phyloP scores from a whole-genome alignment of 2,113 vertebrate genomes.

The Rhea americana region DNA sequence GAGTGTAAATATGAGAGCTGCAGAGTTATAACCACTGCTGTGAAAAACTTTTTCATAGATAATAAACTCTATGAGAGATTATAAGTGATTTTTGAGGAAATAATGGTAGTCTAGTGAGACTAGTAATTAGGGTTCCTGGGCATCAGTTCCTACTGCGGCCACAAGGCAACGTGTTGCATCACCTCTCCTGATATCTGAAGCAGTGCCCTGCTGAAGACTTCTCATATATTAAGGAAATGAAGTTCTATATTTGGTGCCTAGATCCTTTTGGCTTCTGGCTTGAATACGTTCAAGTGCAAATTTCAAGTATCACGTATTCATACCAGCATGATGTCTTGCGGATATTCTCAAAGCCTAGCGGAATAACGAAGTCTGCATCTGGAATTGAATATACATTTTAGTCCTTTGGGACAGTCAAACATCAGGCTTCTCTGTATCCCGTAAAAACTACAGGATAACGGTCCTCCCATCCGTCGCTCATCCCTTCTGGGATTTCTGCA shows the following conservation, averaged over 20 bases:
- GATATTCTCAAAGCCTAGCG: background rate
- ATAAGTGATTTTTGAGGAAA: background rate
- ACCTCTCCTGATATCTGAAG: no score
- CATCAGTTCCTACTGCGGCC: background rate
- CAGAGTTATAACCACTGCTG: background rate
- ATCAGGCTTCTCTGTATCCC: background rate
- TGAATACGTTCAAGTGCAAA: background rate
- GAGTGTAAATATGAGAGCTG: background rate
- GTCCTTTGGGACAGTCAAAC: background rate
- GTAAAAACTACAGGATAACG: accelerated
- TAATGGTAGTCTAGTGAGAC: background rate
- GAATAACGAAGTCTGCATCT: background rate
- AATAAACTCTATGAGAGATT: background rate
- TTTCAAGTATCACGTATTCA: background rate
- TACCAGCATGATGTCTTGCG: no score
- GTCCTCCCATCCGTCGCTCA: no score
- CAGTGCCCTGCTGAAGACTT: background rate
- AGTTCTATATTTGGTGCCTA: background rate
- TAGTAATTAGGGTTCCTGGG: no score
- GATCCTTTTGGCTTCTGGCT: background rate
- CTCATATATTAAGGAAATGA: background rate
- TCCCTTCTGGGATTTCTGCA: background rate
- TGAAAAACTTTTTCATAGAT: background rate
- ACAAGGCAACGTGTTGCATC: no score
- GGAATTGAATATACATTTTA: background rate